A percentile compares a stretch with the other conserved stretches of the same genome.
Conservation (phyloP, 2,797 vertebrate genomes). For the Paedocypris micromegethes region DNA sequence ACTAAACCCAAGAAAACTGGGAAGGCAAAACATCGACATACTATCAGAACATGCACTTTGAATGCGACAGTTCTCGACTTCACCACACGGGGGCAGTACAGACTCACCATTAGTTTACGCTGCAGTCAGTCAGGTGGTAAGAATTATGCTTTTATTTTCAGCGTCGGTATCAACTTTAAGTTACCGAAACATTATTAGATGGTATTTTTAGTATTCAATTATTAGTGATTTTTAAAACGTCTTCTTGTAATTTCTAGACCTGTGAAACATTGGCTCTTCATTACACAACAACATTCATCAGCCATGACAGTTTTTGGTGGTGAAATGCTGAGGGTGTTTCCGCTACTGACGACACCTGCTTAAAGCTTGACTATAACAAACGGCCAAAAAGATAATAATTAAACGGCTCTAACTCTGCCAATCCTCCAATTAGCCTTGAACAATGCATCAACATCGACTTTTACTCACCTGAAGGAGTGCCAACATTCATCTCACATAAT, state of each 20-base stretch:
- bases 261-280: too few species aligned
- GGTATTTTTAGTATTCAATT: too few species aligned
- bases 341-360: background rate
- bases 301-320: too few species aligned
- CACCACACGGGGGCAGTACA: constrained; percentile 51
- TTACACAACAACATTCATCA: too few species aligned
- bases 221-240: too few species aligned
- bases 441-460: background rate
- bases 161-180: too few species aligned
- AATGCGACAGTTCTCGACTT: background rate
- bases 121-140: background rate
- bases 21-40: too few species aligned
- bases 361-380: constrained; percentile 8
- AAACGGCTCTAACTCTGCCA: constrained; percentile 7
- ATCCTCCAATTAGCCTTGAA: constrained; percentile 7
- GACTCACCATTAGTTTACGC: constrained; percentile 15
- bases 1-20: background rate
- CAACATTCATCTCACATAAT: constrained; percentile 2
- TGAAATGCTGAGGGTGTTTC: constrained; percentile 7
- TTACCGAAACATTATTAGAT: too few species aligned
- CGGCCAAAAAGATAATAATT: constrained; percentile 2
- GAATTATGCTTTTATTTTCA: background rate
- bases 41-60: too few species aligned
- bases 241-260: too few species aligned
- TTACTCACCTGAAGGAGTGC: constrained; percentile 30